Evolutionary conservation across 2,113 vertebrate genomes (phyloP), one percentile per base, ranked within the genome.

Genomic region (Clupea harengus): DNA sequence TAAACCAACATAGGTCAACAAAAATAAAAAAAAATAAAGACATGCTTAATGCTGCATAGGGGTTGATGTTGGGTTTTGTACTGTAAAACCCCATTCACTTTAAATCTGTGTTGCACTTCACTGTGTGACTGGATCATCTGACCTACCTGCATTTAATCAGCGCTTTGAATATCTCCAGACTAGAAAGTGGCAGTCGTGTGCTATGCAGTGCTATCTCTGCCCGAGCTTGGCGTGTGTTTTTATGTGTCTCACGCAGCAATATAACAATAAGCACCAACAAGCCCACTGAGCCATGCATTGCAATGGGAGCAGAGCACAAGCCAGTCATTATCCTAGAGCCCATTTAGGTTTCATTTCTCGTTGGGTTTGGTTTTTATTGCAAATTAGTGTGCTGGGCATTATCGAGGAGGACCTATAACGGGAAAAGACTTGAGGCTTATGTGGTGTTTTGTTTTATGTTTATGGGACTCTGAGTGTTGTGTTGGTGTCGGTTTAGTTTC

Each of bases 301-400:
- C 32, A 25, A 64, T 64, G 22, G 20, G 4, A 22, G 57, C 2
- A 11, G 9, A 32, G 10, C 28, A 11, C 67, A 75, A 28, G 67
- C 25, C 67, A 13, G 67, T 75, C n/a, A 15, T 75, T 75, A 82
- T 45, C 82, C 57, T 85, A 46, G 45, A 25, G 60, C 4, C n/a
- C 54, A 85, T 82, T 82, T 47, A 22, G 67, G 25, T 75, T 81
- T 22, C 39, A 82, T 86, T 64, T 86, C 25, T 57, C n/a, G n/a
- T 60, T 46, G 4, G 13, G 11, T 54, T 86, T 82, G 82, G 0
- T 22, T 39, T 80, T 52, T 45, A 44, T 82, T 45, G 39, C 25
- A 45, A 54, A 1, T 49, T 50, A 47, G 17, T 9, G n/a, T 7
- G 9, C 13, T 11, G 28, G 67, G 67, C 9, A 32, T 32, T 32